A percentile compares a stretch with the other conserved stretches of the same genome.
phyloP scores from a whole-genome alignment of 2,888 invertebrate species.

The Omphaloscelis lunosa region DNA sequence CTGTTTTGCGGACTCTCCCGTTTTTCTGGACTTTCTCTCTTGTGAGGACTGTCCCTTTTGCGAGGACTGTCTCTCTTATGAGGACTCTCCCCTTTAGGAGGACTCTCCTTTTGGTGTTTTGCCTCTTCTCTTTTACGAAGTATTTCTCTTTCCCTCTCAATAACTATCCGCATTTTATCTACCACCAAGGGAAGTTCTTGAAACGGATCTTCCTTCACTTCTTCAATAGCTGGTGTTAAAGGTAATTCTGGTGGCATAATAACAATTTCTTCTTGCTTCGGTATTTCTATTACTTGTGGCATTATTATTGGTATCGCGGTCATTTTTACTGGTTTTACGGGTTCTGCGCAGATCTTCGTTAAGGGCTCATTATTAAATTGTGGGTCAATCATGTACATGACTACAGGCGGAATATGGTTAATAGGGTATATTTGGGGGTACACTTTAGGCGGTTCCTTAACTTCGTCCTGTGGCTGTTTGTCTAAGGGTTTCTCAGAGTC shows the following conservation, averaged over 20 bases:
- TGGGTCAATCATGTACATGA: constrained; percentile 84
- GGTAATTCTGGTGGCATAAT: constrained; percentile 42
- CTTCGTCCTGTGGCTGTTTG: constrained; percentile 65
- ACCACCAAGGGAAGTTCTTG: constrained; percentile 34
- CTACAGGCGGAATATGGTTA: constrained; percentile 76
- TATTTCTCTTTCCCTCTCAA: constrained; percentile 54
- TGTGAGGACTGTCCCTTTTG: constrained; percentile 67
- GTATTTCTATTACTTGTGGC: constrained; percentile 65
- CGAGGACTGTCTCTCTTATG: constrained; percentile 62
- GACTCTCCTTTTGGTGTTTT: constrained; percentile 66
- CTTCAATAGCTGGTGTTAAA: constrained; percentile 45
- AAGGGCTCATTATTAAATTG: constrained; percentile 72
- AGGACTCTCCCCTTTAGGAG: constrained; percentile 66
- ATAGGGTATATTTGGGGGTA: constrained; percentile 64
- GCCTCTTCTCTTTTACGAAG: constrained; percentile 65
- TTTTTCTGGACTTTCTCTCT: constrained; percentile 58
- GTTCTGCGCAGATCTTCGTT: constrained; percentile 73
- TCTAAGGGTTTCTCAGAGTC: constrained; percentile 80
- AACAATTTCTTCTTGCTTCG: constrained; percentile 58
- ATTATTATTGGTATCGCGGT: constrained; percentile 58
- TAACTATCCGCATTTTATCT: constrained; percentile 51
- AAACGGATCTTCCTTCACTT: constrained; percentile 50
- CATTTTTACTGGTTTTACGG: constrained; percentile 38
- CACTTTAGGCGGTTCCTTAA: constrained; percentile 65
- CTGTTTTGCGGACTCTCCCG: constrained; percentile 66